Percentiles rank a stretch among this genome's conserved stretches.
phyloP scores from a whole-genome alignment of 30 jellyfish, hydroid and myxozoan genomes.

The Phacellophora camtschatica region DNA sequence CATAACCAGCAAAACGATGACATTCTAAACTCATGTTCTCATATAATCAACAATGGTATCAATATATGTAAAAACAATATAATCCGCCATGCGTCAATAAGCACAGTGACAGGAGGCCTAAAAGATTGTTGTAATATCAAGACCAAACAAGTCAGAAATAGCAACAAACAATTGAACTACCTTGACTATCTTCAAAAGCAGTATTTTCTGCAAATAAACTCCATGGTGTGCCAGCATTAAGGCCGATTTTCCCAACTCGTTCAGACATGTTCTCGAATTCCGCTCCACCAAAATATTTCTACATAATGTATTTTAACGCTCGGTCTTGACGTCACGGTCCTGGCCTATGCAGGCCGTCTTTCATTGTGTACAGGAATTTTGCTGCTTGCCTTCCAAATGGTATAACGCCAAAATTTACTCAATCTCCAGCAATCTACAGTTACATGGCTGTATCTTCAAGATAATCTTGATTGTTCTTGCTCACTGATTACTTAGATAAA shows the following conservation, averaged over 20 bases:
- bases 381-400: background rate
- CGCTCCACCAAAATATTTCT: background rate
- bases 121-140: background rate
- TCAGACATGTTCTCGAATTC: slow-evolving; percentile 68
- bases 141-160: background rate
- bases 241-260: slow-evolving; percentile 79
- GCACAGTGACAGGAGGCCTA: too few relatives aligned
- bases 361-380: slow-evolving; percentile 34
- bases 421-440: background rate
- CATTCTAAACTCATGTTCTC: background rate
- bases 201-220: slow-evolving; percentile 88
- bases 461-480: background rate
- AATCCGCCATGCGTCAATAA: slow-evolving; percentile 28
- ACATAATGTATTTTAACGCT: slow-evolving; percentile 42
- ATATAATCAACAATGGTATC: background rate
- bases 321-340: slow-evolving; percentile 73
- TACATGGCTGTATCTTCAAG: slow-evolving; percentile 12
- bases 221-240: slow-evolving; percentile 93
- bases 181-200: slow-evolving; percentile 88
- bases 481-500: background rate
- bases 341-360: slow-evolving; percentile 4
- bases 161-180: slow-evolving; percentile 45
- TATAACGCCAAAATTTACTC: background rate
- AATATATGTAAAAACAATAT: background rate
- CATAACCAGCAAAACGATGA: too few relatives aligned